Evolutionary conservation across 2,113 vertebrate genomes (phyloP).

Genomic region (Lanius ludovicianus): DNA sequence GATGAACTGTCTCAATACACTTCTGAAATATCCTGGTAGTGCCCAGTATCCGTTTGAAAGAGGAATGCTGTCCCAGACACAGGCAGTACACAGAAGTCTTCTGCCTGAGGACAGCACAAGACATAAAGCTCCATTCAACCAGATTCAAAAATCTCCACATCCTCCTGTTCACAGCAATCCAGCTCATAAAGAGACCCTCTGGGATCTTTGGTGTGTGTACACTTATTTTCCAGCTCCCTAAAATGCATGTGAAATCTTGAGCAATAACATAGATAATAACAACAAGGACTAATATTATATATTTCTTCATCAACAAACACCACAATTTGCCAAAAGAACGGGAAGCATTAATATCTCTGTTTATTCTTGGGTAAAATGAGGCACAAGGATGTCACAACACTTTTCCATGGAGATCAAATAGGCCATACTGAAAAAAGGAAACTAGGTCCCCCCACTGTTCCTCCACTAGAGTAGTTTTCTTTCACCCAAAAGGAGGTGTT

Average conservation of each 20-base stretch:
- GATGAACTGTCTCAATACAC: constrained; percentile 22
- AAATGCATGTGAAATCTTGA: neutral
- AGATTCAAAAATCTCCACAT: neutral
- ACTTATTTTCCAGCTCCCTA: neutral
- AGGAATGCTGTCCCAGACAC: neutral
- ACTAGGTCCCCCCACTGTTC: neutral
- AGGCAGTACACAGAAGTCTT: neutral
- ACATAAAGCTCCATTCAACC: neutral
- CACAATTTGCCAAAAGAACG: neutral
- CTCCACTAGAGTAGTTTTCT: neutral
- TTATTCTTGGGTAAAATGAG: neutral
- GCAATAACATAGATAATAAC: neutral
- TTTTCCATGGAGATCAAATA: neutral
- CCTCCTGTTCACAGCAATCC: neutral
- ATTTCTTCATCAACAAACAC: neutral
- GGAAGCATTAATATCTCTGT: neutral
- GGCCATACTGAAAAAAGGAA: neutral
- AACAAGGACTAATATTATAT: neutral
- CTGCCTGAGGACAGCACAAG: neutral
- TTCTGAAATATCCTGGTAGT: neutral
- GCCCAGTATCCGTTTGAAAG: neutral
- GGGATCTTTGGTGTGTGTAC: accelerated
- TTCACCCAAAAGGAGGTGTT: neutral
- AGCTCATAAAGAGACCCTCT: neutral
- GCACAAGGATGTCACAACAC: neutral